These are phyloP conservation scores for Dendropsophus ebraccatus DNA, from an alignment of 2,113 vertebrate genomes.

Conservation along the genomic window DNA sequence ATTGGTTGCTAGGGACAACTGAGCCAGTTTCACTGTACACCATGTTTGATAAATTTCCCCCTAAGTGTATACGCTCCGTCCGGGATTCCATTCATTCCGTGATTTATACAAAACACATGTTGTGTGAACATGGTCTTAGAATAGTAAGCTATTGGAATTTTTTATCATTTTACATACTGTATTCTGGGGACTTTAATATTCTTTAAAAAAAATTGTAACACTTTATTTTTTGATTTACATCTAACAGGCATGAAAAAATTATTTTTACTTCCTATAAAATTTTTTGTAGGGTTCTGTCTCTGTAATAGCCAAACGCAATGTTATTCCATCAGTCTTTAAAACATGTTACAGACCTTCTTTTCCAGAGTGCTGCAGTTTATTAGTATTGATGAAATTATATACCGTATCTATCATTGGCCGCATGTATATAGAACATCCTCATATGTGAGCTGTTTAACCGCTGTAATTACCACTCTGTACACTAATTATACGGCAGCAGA, in stretches of 20 bases:
- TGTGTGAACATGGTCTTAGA: too few relatives aligned
- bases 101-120: too few relatives aligned
- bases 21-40: too few relatives aligned
- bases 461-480: conserved; percentile 29
- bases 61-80: too few relatives aligned
- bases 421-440: conserved; percentile 5
- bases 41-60: too few relatives aligned
- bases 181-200: neutral
- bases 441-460: conserved; percentile 24
- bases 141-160: neutral
- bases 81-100: too few relatives aligned
- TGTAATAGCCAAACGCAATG: neutral
- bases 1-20: too few relatives aligned
- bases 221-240: neutral
- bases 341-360: neutral
- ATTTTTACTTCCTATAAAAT: too few relatives aligned
- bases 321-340: conserved; percentile 10
- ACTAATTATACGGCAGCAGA: conserved; percentile 38
- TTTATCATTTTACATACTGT: neutral
- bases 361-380: neutral
- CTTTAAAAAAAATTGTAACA: neutral
- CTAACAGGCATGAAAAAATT: neutral
- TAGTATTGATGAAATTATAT: neutral
- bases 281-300: neutral
- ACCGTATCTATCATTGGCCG: neutral